Conservation (phyloP, 2,113 vertebrate genomes). For the Camelus bactrianus region DNA sequence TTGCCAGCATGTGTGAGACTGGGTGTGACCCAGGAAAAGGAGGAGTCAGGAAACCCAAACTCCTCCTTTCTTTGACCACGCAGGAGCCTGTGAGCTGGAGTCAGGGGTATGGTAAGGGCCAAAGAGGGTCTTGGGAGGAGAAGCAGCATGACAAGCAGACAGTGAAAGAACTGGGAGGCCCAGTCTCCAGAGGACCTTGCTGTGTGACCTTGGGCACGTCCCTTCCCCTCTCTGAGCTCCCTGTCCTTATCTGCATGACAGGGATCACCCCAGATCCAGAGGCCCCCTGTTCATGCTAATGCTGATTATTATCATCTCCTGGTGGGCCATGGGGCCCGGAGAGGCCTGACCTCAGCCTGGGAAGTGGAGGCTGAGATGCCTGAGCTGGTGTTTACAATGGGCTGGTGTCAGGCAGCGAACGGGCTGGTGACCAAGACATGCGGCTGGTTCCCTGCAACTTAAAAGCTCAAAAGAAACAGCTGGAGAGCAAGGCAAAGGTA, state of each 20-base stretch:
- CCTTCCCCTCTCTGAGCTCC: neutral
- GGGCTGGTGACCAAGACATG: neutral
- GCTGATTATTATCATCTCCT: neutral
- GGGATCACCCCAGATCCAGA: neutral
- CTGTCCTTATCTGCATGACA: neutral
- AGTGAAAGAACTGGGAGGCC: neutral
- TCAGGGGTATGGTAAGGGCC: rapidly evolving
- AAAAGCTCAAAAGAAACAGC: neutral
- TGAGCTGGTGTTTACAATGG: neutral
- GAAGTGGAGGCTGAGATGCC: neutral
- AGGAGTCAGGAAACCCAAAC: neutral
- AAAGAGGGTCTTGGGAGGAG: neutral
- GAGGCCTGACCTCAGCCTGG: neutral
- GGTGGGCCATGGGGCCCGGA: neutral
- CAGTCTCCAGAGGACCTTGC: neutral
- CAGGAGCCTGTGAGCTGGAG: neutral
- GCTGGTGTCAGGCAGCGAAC: neutral
- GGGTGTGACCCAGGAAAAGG: neutral
- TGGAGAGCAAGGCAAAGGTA: neutral
- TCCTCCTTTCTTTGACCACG: neutral
- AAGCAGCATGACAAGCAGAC: neutral
- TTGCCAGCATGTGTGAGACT: neutral
- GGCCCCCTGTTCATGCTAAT: neutral
- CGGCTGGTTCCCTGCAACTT: neutral
- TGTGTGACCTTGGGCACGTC: neutral